Percentiles rank a stretch among this genome's conserved stretches.
Evolutionary conservation across 2,797 vertebrate species (phyloP).

Genomic region (Propithecus perrieri): DNA sequence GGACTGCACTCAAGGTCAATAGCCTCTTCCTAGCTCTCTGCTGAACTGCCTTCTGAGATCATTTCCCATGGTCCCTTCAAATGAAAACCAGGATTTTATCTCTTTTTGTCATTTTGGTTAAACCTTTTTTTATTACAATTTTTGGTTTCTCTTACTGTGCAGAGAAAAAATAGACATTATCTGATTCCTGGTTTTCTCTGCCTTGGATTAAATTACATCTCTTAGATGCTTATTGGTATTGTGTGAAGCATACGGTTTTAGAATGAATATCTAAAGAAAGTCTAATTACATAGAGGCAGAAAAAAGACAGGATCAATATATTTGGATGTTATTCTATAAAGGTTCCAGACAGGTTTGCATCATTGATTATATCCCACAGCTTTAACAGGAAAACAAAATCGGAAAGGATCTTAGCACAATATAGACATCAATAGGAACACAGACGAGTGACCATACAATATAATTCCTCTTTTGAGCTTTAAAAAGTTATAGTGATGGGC

Average conservation of each 20-base stretch:
- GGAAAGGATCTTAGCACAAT: slow-evolving; percentile 8
- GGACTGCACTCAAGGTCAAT: not conserved
- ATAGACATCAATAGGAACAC: not conserved
- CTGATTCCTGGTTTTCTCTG: not conserved
- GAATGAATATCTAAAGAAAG: slow-evolving; percentile 34
- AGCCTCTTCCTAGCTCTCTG: not conserved
- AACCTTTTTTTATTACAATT: not conserved
- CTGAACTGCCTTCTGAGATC: not conserved
- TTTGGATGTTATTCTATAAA: slow-evolving; percentile 39
- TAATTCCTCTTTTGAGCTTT: slow-evolving; percentile 49
- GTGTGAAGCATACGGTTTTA: not conserved
- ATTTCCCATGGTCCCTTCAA: not conserved
- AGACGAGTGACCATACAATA: slow-evolving; percentile 15
- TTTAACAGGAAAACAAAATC: slow-evolving; percentile 25
- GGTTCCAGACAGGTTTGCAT: not conserved
- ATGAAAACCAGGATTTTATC: not conserved
- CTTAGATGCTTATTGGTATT: not conserved
- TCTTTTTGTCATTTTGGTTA: not conserved
- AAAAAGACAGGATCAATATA: slow-evolving; percentile 35
- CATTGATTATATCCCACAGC: not conserved
- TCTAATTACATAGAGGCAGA: not conserved
- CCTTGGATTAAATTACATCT: not conserved
- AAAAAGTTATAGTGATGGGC: not conserved
- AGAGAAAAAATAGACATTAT: slow-evolving; percentile 13
- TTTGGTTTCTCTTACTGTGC: not conserved